These are phyloP conservation scores for Amphiprion percula DNA, from an alignment of 2,113 vertebrate species.

Conservation along the genomic window DNA sequence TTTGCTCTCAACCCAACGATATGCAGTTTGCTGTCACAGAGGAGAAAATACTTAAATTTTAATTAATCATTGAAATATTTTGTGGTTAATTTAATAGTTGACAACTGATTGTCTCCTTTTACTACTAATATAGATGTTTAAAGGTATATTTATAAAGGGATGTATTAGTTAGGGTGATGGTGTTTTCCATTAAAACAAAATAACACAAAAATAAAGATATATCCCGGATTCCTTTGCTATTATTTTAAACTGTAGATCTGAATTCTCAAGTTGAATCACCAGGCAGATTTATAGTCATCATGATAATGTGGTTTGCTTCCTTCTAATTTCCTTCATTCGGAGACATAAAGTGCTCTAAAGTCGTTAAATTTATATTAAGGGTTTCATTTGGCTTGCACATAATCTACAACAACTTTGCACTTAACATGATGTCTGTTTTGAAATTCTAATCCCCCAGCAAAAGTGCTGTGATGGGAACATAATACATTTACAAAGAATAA, in stretches of 20 bases:
- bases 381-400: not conserved
- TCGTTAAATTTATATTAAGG: not conserved
- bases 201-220: too few relatives aligned
- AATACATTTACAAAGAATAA: slow-evolving; percentile 44
- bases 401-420: slow-evolving; percentile 17
- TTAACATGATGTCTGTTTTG: slow-evolving; percentile 17
- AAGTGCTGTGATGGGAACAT: slow-evolving; percentile 30
- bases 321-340: slow-evolving; percentile 13
- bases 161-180: not conserved
- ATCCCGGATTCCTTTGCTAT: not conserved
- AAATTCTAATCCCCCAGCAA: slow-evolving; percentile 6
- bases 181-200: not conserved
- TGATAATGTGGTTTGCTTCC: not conserved
- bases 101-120: too few relatives aligned
- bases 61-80: too few relatives aligned
- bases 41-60: too few relatives aligned
- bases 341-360: slow-evolving; percentile 3
- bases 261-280: not conserved
- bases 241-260: not conserved
- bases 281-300: not conserved
- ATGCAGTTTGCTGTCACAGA: too few relatives aligned
- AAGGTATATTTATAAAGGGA: not conserved
- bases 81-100: too few relatives aligned
- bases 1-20: too few relatives aligned
- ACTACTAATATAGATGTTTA: not conserved